Evolutionary conservation across 2,113 vertebrate species (phyloP).

Genomic region (Zosterops pallidus): DNA sequence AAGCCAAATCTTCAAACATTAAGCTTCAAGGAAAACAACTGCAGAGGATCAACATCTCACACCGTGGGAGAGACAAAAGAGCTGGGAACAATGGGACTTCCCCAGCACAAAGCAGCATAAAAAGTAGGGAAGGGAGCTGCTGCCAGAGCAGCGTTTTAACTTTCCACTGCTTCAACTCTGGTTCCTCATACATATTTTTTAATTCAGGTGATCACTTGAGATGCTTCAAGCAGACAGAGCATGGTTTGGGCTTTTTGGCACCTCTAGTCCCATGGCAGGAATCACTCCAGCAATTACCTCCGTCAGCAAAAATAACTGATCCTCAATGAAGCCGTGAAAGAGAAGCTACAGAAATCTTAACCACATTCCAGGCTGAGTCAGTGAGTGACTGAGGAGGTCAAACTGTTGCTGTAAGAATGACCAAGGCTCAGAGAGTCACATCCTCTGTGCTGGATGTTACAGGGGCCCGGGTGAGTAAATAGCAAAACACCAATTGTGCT

Average conservation of each 20-base stretch:
- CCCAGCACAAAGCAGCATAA: not conserved
- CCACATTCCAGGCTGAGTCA: not conserved
- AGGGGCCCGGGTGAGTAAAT: not conserved
- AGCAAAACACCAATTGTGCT: not conserved
- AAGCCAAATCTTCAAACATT: not conserved
- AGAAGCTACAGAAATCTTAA: not conserved
- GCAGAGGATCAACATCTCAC: not conserved
- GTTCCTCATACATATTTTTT: not conserved
- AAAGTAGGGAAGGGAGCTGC: not conserved
- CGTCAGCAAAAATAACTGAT: not conserved
- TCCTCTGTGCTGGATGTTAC: not conserved
- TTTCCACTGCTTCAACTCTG: not conserved
- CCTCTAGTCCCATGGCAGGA: not conserved
- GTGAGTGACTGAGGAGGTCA: not conserved
- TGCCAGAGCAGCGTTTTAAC: not conserved
- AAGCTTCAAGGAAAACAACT: not conserved
- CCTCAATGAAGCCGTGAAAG: not conserved
- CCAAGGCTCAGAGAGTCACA: not conserved
- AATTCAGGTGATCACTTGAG: not conserved
- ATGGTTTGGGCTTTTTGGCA: not conserved
- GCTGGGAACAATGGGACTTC: not conserved
- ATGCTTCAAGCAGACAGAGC: not conserved
- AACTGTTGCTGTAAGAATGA: not conserved
- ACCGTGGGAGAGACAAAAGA: not conserved
- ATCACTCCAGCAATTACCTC: not conserved